Evolutionary conservation across 2,888 invertebrate genomes (phyloP), one percentile per base, ranked within the genome.

Genomic region (Ephialtes manifestator): DNA sequence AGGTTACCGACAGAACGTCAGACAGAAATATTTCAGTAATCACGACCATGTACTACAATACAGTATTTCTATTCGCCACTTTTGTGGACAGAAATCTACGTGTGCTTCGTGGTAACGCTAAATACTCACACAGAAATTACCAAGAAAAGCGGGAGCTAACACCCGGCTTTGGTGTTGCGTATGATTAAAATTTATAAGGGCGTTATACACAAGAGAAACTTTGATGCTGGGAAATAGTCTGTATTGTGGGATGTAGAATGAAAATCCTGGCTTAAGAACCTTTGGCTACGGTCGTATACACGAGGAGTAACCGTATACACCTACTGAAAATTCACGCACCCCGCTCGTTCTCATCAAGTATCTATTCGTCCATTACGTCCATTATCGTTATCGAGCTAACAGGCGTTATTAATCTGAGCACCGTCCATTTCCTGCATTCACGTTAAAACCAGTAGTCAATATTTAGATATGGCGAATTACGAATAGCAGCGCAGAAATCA

Each of bases 341-440:
- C 58, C 15, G 28, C 48, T 43, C 63, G 48, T 77, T 72, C 77
- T 75, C 81, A 67, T 81, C 77, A 58, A 76, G 51, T 72, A 72
- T 68, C 65, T 35, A 71, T 71, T 53, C 53, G 51, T 68, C 81
- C 63, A 71, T 71, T 35, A 72, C 18, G 88, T 90, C 90, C 90
- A 90, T 90, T 90, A 90, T 80, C 87, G 85, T 90, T 90, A 89
- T 89, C 89, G 84, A 85, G 72, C 70, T 28, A 75, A 77, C 43
- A 70, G 53, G 77, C 81, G 78, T 86, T 85, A 86, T 82, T 82
- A 71, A 81, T 67, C 58, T 24, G 67, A 51, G 24, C 7, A 11
- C 18, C 46, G 11, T 55, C 28, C 24, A 15, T 53, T 20, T 20
- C 39, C 43, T 28, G 51, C 7, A 13, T n/a, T 65, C 20, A 63